Base-by-base conservation (phyloP, 1,140 invertebrate species). In the Drosophila pandora region DNA sequence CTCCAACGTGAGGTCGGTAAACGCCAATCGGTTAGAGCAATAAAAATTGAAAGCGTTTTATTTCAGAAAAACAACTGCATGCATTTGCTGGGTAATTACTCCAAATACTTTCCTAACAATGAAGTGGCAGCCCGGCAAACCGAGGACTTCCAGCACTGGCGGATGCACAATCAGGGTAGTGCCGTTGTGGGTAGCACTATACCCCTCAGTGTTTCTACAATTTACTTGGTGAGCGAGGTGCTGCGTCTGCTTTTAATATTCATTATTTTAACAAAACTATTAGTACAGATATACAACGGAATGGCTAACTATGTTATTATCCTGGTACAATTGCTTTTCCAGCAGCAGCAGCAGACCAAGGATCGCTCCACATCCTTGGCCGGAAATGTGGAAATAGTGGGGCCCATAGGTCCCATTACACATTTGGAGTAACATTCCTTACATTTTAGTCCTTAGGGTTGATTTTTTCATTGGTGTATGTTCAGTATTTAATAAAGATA, bases 261-360 rank as follows among this genome's bases (percentile, higher is more conserved):
- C 4, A 9, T 10, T 10, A 17, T 21, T 17, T 2, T 2, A 30
- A n/a, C 39, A 23, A 5, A 41, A 12, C 43, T 1, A 22, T 43
- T 32, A 7, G 48, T 43, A 6, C 47, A 90, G 88, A 55, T 79
- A 2, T 71, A 83, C 30, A 90, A 90, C 41, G 79, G 73, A 6
- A 69, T 90, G 45, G 71, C 79, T 1, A 89, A 89, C 61, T 89
- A 90, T 48, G 81, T 89, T 12, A 73, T 90, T 41, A 74, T 90
- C 3, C 52, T 90, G 22, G 90, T 90, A 10, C 89, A 90, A 57
- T 21, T 90, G 37, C 69, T 90, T 0, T 90, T 89, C 22, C 89
- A 90, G 41, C 80, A 83, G 49, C 80, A 83, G 49, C 65, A 78
- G 6, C 76, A 79, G 41, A 58, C 52, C 13, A 87, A 85, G 28